These are phyloP conservation scores for Oceanites oceanicus DNA, from an alignment of 2,113 vertebrate genomes.

Conservation along the genomic window DNA sequence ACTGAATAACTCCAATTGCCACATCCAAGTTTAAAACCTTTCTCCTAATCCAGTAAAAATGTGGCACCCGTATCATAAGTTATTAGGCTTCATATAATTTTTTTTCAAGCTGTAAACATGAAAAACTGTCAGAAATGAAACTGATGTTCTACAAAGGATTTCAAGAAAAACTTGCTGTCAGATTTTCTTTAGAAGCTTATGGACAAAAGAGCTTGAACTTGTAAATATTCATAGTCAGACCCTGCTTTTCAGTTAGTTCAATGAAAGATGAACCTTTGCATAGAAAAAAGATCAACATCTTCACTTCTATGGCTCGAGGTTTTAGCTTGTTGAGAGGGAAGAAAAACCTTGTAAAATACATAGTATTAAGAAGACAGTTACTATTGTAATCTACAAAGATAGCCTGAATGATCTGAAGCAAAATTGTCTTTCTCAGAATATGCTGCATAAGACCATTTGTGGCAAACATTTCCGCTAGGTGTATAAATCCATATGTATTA, in stretches of 20 bases:
- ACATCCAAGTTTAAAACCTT: not conserved
- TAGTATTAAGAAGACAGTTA: not conserved
- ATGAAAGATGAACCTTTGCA: not conserved
- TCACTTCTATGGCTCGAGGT: not conserved
- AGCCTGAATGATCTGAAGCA: not conserved
- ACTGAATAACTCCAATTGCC: not conserved
- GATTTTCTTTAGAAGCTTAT: not conserved
- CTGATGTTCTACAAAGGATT: not conserved
- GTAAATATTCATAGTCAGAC: slow-evolving; percentile 10
- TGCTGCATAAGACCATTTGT: not conserved
- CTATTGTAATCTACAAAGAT: not conserved
- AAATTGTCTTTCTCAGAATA: not conserved
- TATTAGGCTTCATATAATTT: not conserved
- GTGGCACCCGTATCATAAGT: not conserved
- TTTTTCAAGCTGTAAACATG: not conserved
- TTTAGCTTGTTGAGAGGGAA: not conserved
- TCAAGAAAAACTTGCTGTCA: not conserved
- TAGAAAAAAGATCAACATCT: not conserved
- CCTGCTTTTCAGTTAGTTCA: not conserved
- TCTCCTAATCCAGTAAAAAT: not conserved
- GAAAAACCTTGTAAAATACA: not conserved
- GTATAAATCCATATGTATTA: not conserved
- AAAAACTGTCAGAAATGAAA: not conserved
- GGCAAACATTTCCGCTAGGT: not conserved
- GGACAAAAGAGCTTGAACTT: not conserved